Percentiles rank a stretch among this genome's conserved stretches.
Conservation (phyloP, 2,797 vertebrate genomes). For the Eulemur albifrons region DNA sequence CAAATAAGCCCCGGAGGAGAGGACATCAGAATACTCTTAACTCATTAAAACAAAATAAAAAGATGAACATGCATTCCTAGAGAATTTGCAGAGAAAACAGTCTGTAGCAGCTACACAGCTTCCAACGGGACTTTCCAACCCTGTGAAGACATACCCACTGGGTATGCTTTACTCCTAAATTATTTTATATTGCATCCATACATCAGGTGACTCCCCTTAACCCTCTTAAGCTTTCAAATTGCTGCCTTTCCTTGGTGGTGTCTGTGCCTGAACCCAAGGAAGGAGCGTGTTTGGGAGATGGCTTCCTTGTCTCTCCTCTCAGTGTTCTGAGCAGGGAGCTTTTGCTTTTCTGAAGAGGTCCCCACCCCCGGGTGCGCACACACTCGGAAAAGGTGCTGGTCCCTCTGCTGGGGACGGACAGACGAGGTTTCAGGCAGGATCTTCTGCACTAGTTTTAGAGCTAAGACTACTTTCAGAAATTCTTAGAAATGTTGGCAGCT, state of each 20-base stretch:
- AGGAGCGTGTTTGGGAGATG: neutral
- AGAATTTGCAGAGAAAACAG: neutral
- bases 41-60: neutral
- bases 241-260: neutral
- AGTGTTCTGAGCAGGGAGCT: neutral
- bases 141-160: rapidly evolving
- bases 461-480: neutral
- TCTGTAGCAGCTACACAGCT: neutral
- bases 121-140: neutral
- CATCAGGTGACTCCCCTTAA: neutral
- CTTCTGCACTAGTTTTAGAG: neutral
- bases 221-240: neutral
- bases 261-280: neutral
- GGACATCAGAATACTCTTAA: neutral
- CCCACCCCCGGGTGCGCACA: rapidly evolving
- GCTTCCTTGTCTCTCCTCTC: neutral
- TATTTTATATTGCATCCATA: neutral
- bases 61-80: neutral
- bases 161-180: neutral
- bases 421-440: neutral
- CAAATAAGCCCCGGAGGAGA: neutral
- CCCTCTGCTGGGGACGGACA: neutral
- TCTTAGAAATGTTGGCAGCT: neutral
- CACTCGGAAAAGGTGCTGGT: neutral
- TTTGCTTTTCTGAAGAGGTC: neutral